These are phyloP conservation scores for Dyspetes luteomarginatus DNA, from an alignment of 2,888 invertebrate genomes.

Conservation along the genomic window DNA sequence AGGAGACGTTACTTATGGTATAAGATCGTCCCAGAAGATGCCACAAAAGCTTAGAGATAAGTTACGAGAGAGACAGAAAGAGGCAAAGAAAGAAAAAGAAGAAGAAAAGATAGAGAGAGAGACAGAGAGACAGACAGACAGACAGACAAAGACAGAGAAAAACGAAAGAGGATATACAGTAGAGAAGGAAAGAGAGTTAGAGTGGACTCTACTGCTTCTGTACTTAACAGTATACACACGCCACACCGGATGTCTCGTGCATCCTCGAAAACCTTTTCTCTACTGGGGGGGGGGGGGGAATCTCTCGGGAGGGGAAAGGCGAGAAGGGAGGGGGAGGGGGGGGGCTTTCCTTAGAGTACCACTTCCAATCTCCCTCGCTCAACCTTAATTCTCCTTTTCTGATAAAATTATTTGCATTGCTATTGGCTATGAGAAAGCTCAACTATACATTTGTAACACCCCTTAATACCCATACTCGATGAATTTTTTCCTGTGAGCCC, in stretches of 20 bases:
- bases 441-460: too few species aligned
- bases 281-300: not conserved
- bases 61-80: not conserved
- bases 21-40: too few species aligned
- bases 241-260: not conserved
- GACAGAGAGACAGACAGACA: too few species aligned
- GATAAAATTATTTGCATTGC: slow-evolving; percentile 13
- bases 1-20: not conserved
- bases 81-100: not conserved
- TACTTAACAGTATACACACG: not conserved
- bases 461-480: not conserved
- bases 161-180: not conserved
- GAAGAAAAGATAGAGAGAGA: not conserved
- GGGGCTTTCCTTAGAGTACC: slow-evolving; percentile 1
- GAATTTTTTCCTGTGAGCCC: too few species aligned
- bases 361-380: not conserved
- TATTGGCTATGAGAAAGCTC: too few species aligned
- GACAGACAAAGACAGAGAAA: not conserved
- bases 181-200: not conserved
- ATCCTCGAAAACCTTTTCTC: slow-evolving; percentile 2
- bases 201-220: not conserved
- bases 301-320: too few species aligned
- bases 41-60: not conserved
- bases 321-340: not conserved
- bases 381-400: slow-evolving; percentile 30